Conservation (phyloP, 2,113 vertebrate genomes). For the Zapus hudsonius region DNA sequence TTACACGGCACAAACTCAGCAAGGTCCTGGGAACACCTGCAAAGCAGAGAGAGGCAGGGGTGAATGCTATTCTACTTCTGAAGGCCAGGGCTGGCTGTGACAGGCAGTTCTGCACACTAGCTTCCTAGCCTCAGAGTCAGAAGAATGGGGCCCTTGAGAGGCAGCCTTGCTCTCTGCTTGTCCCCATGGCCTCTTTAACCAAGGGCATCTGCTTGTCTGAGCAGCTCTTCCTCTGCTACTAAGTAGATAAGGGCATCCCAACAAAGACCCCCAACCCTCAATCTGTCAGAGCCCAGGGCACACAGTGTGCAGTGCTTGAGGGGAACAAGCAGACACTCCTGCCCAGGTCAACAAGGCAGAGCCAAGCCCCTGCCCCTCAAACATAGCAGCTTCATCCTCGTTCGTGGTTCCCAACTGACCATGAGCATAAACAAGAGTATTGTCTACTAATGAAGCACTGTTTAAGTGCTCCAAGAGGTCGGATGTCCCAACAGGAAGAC, state of each 20-base stretch:
- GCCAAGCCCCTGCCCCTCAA: rapidly evolving
- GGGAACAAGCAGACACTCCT: rapidly evolving
- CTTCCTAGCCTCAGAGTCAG: rapidly evolving
- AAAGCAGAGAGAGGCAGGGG: slow-evolving; percentile 15
- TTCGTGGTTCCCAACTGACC: not conserved
- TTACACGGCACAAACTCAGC: slow-evolving; percentile 91
- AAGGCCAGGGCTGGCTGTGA: not conserved
- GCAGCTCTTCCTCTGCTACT: too few species aligned
- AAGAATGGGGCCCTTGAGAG: rapidly evolving
- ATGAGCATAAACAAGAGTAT: rapidly evolving
- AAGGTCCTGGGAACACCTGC: slow-evolving; percentile 88
- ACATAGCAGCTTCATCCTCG: not conserved
- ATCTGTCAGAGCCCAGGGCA: not conserved
- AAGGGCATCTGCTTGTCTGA: not conserved
- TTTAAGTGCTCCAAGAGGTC: too few species aligned
- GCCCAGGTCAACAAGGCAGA: not conserved
- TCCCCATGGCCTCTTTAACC: not conserved
- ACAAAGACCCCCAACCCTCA: not conserved
- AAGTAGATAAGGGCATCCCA: too few species aligned
- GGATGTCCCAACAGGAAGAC: not conserved
- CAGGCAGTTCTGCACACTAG: rapidly evolving
- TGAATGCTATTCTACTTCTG: not conserved
- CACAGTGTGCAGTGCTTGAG: rapidly evolving
- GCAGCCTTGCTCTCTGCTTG: not conserved
- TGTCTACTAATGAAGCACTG: not conserved